Conservation (phyloP, 2,113 vertebrate genomes). For the Takifugu bimaculatus region DNA sequence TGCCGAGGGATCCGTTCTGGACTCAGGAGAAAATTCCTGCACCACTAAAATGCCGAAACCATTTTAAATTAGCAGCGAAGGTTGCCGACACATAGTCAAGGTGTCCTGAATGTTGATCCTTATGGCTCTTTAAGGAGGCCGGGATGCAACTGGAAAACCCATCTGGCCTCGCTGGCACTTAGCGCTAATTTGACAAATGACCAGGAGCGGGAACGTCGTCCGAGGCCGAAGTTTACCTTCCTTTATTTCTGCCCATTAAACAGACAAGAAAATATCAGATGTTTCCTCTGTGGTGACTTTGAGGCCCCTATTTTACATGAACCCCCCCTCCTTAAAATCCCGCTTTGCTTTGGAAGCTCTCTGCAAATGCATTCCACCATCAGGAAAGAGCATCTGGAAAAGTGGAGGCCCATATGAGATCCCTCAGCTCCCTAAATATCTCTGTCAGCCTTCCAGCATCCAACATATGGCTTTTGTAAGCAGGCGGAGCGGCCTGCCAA, state of each 20-base stretch:
- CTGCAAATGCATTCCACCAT: constrained; percentile 27
- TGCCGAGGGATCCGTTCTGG: constrained; percentile 23
- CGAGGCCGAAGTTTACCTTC: not conserved
- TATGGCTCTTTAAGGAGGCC: not conserved
- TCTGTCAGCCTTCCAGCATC: constrained; percentile 39
- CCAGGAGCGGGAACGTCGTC: not conserved
- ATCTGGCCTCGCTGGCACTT: constrained; percentile 65
- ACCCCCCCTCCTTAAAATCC: not conserved
- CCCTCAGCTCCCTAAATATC: constrained; percentile 27
- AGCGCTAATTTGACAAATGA: constrained; percentile 45
- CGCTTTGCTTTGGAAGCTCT: constrained; percentile 24
- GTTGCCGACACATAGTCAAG: not conserved
- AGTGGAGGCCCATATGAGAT: constrained; percentile 32
- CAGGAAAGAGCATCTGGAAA: constrained; percentile 41
- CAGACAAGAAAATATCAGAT: not conserved
- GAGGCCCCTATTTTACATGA: constrained; percentile 25
- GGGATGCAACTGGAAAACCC: constrained; percentile 49
- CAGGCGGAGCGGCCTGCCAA: constrained; percentile 32
- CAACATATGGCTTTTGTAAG: constrained; percentile 52
- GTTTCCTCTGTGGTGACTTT: constrained; percentile 12
- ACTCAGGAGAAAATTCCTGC: constrained; percentile 21
- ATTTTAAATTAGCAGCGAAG: not conserved
- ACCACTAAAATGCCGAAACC: constrained; percentile 26
- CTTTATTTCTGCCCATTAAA: not conserved
- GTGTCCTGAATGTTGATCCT: not conserved